phyloP scores from a whole-genome alignment of 2,888 invertebrate genomes.

The Polylopha cassiicola region DNA sequence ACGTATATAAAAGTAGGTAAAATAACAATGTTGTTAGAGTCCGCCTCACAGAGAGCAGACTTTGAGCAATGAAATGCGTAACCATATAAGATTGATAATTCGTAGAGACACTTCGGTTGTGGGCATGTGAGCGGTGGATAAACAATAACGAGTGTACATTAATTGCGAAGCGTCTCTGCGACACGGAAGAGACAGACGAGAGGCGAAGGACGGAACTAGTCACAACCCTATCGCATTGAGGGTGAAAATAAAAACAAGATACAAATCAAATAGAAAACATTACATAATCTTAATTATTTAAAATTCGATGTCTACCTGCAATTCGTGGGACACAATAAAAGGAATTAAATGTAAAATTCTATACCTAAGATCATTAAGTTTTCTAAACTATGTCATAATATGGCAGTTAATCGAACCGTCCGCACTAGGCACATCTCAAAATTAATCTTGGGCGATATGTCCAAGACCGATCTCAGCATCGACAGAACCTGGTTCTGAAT shows the following conservation, averaged over 20 bases:
- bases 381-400: constrained; percentile 75
- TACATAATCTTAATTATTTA: constrained; percentile 56
- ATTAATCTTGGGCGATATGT: constrained; percentile 48
- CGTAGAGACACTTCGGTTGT: constrained; percentile 48
- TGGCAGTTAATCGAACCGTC: constrained; percentile 76
- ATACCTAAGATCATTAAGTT: constrained; percentile 64
- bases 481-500: constrained; percentile 67
- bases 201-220: constrained; percentile 40
- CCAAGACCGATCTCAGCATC: constrained; percentile 46
- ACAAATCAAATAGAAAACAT: constrained; percentile 42
- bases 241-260: constrained; percentile 50
- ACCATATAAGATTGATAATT: constrained; percentile 42
- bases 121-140: constrained; percentile 52
- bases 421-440: constrained; percentile 61
- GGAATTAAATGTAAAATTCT: constrained; percentile 63
- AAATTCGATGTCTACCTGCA: constrained; percentile 68
- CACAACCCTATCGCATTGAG: constrained; percentile 45
- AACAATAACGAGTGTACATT: constrained; percentile 65
- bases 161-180: no score
- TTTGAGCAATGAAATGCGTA: constrained; percentile 68
- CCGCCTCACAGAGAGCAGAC: constrained; percentile 52
- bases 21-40: constrained; percentile 60
- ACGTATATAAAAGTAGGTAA: constrained; percentile 59
- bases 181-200: no score
- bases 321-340: constrained; percentile 61